These are phyloP conservation scores for Drosophila paranaensis DNA, from an alignment of 2,888 invertebrate species.

Conservation along the genomic window DNA sequence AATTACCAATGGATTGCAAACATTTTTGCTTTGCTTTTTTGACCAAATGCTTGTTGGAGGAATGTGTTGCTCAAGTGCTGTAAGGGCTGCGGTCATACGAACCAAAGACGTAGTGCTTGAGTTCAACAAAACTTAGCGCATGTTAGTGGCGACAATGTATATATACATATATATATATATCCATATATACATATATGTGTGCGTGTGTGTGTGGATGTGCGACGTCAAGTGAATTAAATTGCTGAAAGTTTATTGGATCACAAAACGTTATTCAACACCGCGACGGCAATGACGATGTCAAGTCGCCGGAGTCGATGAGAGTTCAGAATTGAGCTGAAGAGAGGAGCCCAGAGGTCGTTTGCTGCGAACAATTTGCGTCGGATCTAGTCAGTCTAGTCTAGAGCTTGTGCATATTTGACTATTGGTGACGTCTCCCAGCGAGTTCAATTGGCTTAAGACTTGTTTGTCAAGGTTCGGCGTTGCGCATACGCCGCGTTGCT, in stretches of 20 bases:
- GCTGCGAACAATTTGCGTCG: slow-evolving; percentile 54
- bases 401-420: background rate
- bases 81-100: slow-evolving; percentile 22
- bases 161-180: too few relatives aligned
- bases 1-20: background rate
- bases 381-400: background rate
- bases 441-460: slow-evolving; percentile 49
- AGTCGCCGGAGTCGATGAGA: slow-evolving; percentile 58
- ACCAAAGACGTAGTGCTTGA: slow-evolving; percentile 27
- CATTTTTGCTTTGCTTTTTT: background rate
- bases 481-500: slow-evolving; percentile 1
- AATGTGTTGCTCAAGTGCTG: slow-evolving; percentile 25
- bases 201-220: slow-evolving; percentile 22
- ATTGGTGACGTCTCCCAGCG: slow-evolving; percentile 32
- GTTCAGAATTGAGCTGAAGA: slow-evolving; percentile 38
- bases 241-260: slow-evolving; percentile 77
- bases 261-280: slow-evolving; percentile 78
- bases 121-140: slow-evolving; percentile 62
- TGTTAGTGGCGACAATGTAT: slow-evolving; percentile 13
- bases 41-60: slow-evolving; percentile 25
- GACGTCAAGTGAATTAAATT: slow-evolving; percentile 77
- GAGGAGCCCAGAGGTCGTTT: slow-evolving; percentile 38
- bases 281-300: slow-evolving; percentile 60
- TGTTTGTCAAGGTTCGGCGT: slow-evolving; percentile 59
- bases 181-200: slow-evolving; percentile 8